Evolutionary conservation across 2,113 vertebrate species (phyloP), one percentile per base, ranked within the genome.

Genomic region (Apodemus sylvaticus): DNA sequence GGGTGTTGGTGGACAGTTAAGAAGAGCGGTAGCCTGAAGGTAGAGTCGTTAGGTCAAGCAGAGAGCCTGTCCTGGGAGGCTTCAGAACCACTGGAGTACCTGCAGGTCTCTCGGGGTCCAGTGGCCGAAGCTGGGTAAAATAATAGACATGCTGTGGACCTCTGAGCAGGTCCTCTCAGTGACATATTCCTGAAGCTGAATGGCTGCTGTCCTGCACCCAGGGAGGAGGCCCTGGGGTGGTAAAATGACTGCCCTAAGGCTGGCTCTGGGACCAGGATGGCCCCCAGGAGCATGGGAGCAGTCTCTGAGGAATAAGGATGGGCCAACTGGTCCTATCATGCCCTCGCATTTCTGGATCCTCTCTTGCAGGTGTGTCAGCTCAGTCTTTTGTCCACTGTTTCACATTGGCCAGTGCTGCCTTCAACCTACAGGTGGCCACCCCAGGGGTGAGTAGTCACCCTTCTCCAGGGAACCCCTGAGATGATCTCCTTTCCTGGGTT

Each of bases 361-460:
- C 20, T 91, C 86, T 93, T 95, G 14, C 97, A 99, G 99, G 99
- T 39, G 99, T 99, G 39, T 99, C 99, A 0, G 99, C 99, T 1
- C 98, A 98, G 73, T 99, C 99, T 0, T 99, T 99, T 97, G 98
- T 99, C 66, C 99, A 99, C 89, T 99, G 99, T 90, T 99, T 99
- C 98, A 99, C 98, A 0, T 96, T 99, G 89, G 99, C 99, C 26
- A 98, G 98, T 53, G 98, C 99, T 0, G 98, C 99, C 78, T 99
- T 99, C 96, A 99, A 99, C 91, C 98, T 99, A 31, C 99, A 99
- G 96, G 99, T 99, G 90, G 99, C 99, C 0, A 99, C 99, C 36
- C 99, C 99, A 0, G 99, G 99, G 98, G 99, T 99, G 93, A 99
- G 99, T 98, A 5, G 68, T 45, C 22, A 22, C 58, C 48, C 3